Evolutionary conservation across 2,888 invertebrate species (phyloP), one percentile per base, ranked within the genome.

Genomic region (Alloplasta piceator): DNA sequence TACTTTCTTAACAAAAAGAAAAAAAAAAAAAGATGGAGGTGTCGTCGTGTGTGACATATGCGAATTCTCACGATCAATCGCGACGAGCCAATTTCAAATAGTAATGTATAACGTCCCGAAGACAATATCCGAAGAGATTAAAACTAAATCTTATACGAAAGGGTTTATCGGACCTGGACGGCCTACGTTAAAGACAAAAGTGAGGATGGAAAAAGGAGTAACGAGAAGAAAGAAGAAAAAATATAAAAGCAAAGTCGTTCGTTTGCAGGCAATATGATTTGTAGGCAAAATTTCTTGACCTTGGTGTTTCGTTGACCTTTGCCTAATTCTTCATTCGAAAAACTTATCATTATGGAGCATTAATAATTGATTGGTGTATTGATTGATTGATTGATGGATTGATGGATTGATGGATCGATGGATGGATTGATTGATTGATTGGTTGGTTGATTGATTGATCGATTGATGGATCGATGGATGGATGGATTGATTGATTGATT

Each of bases 21-120:
- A 26, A 26, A 26, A 26, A 26, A 26, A 26, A 26, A 2, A 26
- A 3, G 26, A 2, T 26, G 26, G 26, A 2, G 3, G 26, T 26
- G 26, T 26, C 26, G 26, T 26, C 26, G 26, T 2, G 1, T 26
- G 48, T 9, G n/a, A 52, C 43, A 16, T 16, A n/a, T 26, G 66
- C 61, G 50, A 14, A 46, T n/a, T 70, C 63, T 56, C 56, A n/a
- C n/a, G 79, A 75, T 80, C 63, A 56, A 86, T 84, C 86, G 85
- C 85, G 84, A 86, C 84, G 86, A 88, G 86, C 84, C 85, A 85
- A 86, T 84, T 86, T 66, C 85, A 88, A 82, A 79, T 87, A 88
- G 88, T 86, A 90, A 91, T 89, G 86, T 87, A 88, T 89, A 90
- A 91, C 91, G 91, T 91, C 91, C 91, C 87, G 86, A 90, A 88